A percentile compares a stretch with the other conserved stretches of the same genome.
phyloP scores from a whole-genome alignment of 1,140 invertebrate genomes.

The Luehdorfia chinensis region DNA sequence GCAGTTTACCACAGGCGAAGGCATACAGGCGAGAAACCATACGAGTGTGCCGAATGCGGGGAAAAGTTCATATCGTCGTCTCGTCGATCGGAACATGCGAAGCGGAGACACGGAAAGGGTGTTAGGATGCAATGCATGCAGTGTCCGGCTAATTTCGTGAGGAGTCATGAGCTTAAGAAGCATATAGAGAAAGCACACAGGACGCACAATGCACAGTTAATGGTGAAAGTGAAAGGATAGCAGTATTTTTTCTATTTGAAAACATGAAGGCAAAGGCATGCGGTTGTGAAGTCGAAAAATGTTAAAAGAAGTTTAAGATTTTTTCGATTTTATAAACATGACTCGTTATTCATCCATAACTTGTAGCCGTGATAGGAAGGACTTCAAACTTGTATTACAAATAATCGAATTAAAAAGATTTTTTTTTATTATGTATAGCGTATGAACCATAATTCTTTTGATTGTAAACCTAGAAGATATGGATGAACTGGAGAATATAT shows the following conservation, averaged over 20 bases:
- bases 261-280: not conserved
- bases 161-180: constrained; percentile 49
- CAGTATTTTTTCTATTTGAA: not conserved
- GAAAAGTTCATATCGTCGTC: constrained; percentile 73
- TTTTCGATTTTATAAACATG: not conserved
- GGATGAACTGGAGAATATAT: too few relatives aligned
- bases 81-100: constrained; percentile 58
- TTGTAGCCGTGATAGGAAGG: not conserved
- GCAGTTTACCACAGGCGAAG: constrained; percentile 63
- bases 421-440: too few relatives aligned
- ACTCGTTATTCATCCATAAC: too few relatives aligned
- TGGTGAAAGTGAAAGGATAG: not conserved
- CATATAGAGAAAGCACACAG: constrained; percentile 51
- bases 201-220: not conserved
- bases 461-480: too few relatives aligned
- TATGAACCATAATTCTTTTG: too few relatives aligned
- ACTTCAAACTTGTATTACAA: too few relatives aligned
- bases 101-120: constrained; percentile 59
- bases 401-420: too few relatives aligned
- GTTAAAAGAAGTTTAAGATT: not conserved
- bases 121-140: constrained; percentile 38
- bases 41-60: constrained; percentile 84
- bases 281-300: not conserved
- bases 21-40: constrained; percentile 88
- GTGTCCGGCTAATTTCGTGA: constrained; percentile 47